Evolutionary conservation across 2,797 vertebrate species (phyloP).

Genomic region (Diceros bicornis): DNA sequence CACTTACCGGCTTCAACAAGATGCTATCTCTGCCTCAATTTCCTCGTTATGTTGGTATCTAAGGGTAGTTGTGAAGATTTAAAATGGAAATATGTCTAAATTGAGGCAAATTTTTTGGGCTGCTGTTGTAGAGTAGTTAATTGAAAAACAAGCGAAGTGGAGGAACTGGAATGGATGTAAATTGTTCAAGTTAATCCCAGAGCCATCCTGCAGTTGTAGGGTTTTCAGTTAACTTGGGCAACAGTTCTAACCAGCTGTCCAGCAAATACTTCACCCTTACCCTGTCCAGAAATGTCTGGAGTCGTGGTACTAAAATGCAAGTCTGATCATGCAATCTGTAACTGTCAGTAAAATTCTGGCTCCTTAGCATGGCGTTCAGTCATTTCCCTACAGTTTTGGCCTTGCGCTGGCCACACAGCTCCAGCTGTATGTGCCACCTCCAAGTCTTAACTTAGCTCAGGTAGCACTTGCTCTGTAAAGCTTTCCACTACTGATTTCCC

Average conservation of each 20-base stretch:
- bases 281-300: background rate
- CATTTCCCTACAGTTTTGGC: background rate
- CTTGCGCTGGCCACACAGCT: background rate
- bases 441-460: background rate
- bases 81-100: background rate
- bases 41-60: background rate
- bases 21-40: background rate
- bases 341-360: background rate
- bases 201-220: background rate
- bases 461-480: background rate
- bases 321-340: background rate
- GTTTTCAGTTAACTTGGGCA: background rate
- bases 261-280: background rate
- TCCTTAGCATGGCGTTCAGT: background rate
- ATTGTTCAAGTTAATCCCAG: background rate
- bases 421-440: background rate
- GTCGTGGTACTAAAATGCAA: background rate
- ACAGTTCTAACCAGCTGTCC: background rate
- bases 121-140: background rate
- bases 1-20: fast-evolving
- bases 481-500: background rate
- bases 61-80: background rate
- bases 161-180: background rate
- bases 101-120: background rate
- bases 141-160: background rate